Base-by-base conservation (phyloP, 2,888 invertebrate species). In the Panopea generosa region DNA sequence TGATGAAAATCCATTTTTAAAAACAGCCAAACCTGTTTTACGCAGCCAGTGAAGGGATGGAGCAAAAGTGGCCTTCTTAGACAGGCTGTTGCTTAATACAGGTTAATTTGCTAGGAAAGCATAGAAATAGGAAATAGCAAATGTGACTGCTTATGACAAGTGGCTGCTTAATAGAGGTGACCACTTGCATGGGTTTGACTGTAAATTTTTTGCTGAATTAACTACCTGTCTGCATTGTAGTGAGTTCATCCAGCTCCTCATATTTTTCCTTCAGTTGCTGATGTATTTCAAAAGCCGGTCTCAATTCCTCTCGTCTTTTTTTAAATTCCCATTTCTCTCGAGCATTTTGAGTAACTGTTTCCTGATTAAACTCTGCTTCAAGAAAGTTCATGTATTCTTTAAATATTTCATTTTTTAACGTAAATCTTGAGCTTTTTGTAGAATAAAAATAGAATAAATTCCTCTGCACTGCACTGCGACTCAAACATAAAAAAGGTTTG, bases 241-340 rank as follows among this genome's bases (percentile, higher is more conserved):
- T 18, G 1, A 76, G 29, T 50, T 66, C 70, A 22, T 76, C 66
- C 24, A 76, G 6, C 20, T 76, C 76, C 16, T 56, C 49, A 57
- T 62, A 76, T 22, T 67, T 76, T 4, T 18, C 14, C 27, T 73
- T 67, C 22, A 73, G 29, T 4, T 29, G 40, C n/a, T 56, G 26
- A 49, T 24, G 62, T 14, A 57, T 18, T 3, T 50, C 67, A 2
- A 62, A 33, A 45, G 67, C 18, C n/a, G 22, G 20, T 33, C 22
- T 38, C 20, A 72, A 20, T 29, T 52, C 14, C 4, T 38, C 14
- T 18, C 59, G 27, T 59, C 55, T 59, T 7, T 59, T 29, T 18
- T 60, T 33, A n/a, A 18, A 7, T 7, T 11, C 11, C 11, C 4
- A 33, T 33, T 33, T 33, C 4, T 20, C 47, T 29, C 49, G 18